Conservation (phyloP, 2,888 invertebrate species). For the Lycocerus yunnanus region DNA sequence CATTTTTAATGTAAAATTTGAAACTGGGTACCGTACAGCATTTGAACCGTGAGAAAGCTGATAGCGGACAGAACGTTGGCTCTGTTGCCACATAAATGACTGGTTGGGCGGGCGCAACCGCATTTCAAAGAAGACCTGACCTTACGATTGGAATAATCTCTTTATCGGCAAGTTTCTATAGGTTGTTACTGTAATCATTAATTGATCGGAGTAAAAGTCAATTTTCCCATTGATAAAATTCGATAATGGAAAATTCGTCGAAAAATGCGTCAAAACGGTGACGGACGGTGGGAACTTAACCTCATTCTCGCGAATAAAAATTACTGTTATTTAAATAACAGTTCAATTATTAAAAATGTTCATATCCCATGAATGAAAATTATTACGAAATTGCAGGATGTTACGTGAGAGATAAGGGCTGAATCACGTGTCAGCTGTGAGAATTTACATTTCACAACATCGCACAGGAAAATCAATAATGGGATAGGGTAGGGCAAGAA, state of each 20-base stretch:
- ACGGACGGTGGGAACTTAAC: neutral
- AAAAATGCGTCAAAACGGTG: neutral
- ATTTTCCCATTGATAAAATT: neutral
- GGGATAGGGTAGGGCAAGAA: neutral
- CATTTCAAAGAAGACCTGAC: slow-evolving; percentile 25
- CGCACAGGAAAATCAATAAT: slow-evolving; percentile 26
- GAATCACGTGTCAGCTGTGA: slow-evolving; percentile 23
- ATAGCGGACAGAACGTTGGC: slow-evolving; percentile 20
- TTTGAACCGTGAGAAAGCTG: slow-evolving; percentile 22
- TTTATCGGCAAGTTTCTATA: neutral
- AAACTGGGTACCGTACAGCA: slow-evolving; percentile 12
- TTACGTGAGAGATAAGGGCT: slow-evolving; percentile 22
- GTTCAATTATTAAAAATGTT: neutral
- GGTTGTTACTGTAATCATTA: neutral
- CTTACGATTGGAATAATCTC: slow-evolving; percentile 20
- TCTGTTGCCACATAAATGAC: slow-evolving; percentile 19
- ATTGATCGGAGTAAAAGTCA: neutral
- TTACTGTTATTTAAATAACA: neutral
- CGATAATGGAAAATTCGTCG: neutral
- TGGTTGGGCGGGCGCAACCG: slow-evolving; percentile 26
- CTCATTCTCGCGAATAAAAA: neutral
- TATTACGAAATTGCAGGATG: slow-evolving; percentile 3
- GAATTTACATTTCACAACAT: slow-evolving; percentile 27
- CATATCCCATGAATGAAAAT: slow-evolving; percentile 27
- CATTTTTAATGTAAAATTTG: slow-evolving; percentile 17